Conservation (phyloP, 1,140 invertebrate genomes). For the Drosophila subpulchrella region DNA sequence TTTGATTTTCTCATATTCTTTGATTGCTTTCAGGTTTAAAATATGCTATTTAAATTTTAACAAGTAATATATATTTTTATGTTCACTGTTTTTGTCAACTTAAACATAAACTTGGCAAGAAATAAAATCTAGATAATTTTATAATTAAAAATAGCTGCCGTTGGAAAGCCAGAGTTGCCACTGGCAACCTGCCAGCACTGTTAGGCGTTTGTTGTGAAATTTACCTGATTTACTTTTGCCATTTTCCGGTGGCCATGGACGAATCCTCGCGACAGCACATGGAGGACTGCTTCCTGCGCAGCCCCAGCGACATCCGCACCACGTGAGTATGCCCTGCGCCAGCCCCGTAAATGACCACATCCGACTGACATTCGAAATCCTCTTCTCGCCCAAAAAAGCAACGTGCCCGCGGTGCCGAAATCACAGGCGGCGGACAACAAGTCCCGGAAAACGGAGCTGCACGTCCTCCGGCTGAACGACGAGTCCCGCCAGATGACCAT, state of each 20-base stretch:
- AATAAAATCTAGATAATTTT: neutral
- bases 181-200: neutral
- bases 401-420: constrained; percentile 56
- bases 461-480: constrained; percentile 87
- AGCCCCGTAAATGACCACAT: neutral
- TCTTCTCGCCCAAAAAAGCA: constrained; percentile 16
- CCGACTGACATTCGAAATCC: neutral
- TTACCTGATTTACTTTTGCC: constrained; percentile 20
- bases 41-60: no score
- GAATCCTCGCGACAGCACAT: constrained; percentile 85
- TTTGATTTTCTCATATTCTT: no score
- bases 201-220: constrained; percentile 32
- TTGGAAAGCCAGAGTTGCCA: neutral
- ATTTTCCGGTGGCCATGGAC: constrained; percentile 43
- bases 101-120: neutral
- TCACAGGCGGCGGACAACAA: constrained; percentile 78
- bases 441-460: constrained; percentile 89
- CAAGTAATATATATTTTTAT: no score
- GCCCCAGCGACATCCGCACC: constrained; percentile 85
- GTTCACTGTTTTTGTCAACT: no score
- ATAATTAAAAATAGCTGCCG: neutral
- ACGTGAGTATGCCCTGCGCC: constrained; percentile 80
- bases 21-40: no score
- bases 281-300: constrained; percentile 86
- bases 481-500: constrained; percentile 89